A percentile compares a stretch with the other conserved stretches of the same genome.
Conservation (phyloP, 2,113 vertebrate species). For the Vulpes vulpes region DNA sequence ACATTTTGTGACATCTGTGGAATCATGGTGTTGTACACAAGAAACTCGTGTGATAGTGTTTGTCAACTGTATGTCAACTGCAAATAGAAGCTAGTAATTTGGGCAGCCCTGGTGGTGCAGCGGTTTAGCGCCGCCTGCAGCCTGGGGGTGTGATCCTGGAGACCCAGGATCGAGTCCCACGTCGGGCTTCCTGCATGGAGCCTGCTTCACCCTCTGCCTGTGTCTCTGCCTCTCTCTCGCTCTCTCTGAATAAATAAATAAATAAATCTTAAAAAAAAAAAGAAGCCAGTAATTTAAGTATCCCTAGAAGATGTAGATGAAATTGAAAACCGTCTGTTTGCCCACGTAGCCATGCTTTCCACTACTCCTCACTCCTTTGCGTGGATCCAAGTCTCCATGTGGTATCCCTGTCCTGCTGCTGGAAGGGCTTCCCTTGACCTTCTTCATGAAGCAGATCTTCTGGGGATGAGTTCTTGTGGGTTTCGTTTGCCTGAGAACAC, state of each 20-base stretch:
- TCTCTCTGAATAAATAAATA: too few species aligned
- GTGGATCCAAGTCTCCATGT: rapidly evolving
- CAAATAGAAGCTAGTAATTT: neutral
- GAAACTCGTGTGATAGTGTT: neutral
- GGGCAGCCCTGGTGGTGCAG: too few species aligned
- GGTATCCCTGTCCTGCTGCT: neutral
- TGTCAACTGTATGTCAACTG: neutral
- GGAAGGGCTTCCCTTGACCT: rapidly evolving
- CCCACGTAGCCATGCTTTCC: rapidly evolving
- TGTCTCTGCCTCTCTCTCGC: too few species aligned
- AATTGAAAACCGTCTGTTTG: neutral
- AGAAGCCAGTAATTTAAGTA: neutral
- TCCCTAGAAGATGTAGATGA: neutral
- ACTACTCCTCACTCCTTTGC: rapidly evolving
- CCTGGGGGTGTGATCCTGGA: too few species aligned
- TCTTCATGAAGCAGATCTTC: neutral
- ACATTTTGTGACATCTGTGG: rapidly evolving
- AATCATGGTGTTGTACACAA: neutral
- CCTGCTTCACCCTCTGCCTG: too few species aligned
- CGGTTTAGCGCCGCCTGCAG: too few species aligned
- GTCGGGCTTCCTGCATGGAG: too few species aligned
- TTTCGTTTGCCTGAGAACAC: neutral
- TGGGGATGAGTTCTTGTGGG: neutral
- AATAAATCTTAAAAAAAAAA: too few species aligned
- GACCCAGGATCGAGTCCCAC: too few species aligned